Conservation (phyloP, 2,888 invertebrate genomes). For the Napeogenes inachia region DNA sequence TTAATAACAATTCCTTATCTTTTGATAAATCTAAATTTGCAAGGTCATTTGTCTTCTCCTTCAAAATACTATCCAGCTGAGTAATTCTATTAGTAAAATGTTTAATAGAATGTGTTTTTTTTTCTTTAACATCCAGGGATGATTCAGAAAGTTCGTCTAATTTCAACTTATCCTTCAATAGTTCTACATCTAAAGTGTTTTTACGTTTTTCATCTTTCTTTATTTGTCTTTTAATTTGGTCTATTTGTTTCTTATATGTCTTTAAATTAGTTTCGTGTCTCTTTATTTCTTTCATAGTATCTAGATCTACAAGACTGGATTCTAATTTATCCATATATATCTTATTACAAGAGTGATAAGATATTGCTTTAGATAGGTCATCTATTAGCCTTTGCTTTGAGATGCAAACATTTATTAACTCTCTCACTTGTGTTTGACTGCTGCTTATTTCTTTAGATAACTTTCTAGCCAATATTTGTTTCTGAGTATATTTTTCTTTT, state of each 20-base stretch:
- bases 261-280: constrained; percentile 85
- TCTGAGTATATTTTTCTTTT: constrained; percentile 71
- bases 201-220: constrained; percentile 85
- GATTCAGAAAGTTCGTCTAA: constrained; percentile 72
- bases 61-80: constrained; percentile 82
- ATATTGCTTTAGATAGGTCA: constrained; percentile 75
- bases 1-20: constrained; percentile 80
- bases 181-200: constrained; percentile 81
- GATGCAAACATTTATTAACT: constrained; percentile 81
- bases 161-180: constrained; percentile 74
- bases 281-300: constrained; percentile 80
- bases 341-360: constrained; percentile 55
- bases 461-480: constrained; percentile 68
- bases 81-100: constrained; percentile 82
- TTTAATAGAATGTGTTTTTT: constrained; percentile 76
- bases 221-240: constrained; percentile 83
- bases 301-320: constrained; percentile 73
- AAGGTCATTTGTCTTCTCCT: constrained; percentile 83
- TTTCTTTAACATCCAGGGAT: constrained; percentile 76
- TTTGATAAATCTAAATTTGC: constrained; percentile 77
- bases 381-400: constrained; percentile 84
- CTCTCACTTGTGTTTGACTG: constrained; percentile 82
- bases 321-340: constrained; percentile 78
- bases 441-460: constrained; percentile 79
- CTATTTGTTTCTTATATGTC: constrained; percentile 85